Conservation (phyloP, 2,888 invertebrate genomes). For the Stegophylla sp. region DNA sequence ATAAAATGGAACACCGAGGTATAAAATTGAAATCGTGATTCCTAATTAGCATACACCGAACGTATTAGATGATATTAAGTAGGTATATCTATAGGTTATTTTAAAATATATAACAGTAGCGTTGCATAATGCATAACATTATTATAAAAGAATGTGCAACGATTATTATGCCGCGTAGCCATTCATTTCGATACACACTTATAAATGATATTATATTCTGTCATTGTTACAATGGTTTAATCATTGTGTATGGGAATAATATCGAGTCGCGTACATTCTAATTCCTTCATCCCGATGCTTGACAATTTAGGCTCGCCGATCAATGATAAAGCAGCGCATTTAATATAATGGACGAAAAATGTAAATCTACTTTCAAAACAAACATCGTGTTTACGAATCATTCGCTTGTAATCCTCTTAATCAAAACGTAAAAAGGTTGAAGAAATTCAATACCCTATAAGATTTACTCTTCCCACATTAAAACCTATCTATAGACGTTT, state of each 20-base stretch:
- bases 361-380: slow-evolving; percentile 49
- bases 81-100: slow-evolving; percentile 2
- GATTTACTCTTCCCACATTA: slow-evolving; percentile 2
- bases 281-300: not conserved
- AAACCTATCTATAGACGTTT: slow-evolving; percentile 8
- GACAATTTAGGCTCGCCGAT: slow-evolving; percentile 22
- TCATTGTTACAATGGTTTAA: slow-evolving; percentile 21
- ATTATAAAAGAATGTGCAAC: not conserved
- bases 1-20: too few species aligned
- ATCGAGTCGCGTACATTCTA: slow-evolving; percentile 1
- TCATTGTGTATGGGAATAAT: not conserved
- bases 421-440: not conserved
- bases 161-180: not conserved
- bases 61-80: not conserved
- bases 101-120: not conserved
- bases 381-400: slow-evolving; percentile 33
- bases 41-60: not conserved
- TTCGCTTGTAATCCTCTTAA: slow-evolving; percentile 46
- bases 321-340: not conserved
- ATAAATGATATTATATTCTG: slow-evolving; percentile 17
- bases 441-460: slow-evolving; percentile 30
- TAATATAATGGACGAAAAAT: slow-evolving; percentile 34
- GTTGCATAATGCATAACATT: not conserved
- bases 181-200: not conserved
- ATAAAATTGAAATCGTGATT: not conserved